phyloP scores from a whole-genome alignment of 2,113 vertebrate genomes.

The Athene noctua region DNA sequence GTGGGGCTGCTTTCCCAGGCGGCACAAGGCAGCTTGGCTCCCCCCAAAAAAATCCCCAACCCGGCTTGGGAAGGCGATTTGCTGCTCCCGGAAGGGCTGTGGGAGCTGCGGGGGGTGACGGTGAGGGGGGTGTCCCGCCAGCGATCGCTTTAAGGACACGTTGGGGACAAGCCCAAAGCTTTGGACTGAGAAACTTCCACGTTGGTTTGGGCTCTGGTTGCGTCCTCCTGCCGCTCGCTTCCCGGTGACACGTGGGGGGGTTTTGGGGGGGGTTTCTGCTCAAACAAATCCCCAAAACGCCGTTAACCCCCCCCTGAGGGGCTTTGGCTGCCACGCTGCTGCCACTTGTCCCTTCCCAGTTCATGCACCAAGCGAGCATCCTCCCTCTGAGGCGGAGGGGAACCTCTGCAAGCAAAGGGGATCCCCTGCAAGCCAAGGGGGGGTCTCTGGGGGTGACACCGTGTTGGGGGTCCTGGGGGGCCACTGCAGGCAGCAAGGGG shows the following conservation, averaged over 20 bases:
- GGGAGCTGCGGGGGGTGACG: accelerated
- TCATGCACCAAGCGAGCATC: accelerated
- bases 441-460: accelerated
- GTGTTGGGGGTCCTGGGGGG: background rate
- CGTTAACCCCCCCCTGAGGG: accelerated
- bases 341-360: background rate
- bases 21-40: background rate
- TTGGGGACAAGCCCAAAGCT: background rate
- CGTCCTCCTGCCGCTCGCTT: background rate
- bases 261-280: background rate
- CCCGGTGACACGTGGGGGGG: accelerated
- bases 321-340: accelerated
- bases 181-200: background rate
- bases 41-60: background rate
- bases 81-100: accelerated
- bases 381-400: background rate
- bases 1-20: background rate
- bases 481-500: background rate
- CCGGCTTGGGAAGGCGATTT: accelerated
- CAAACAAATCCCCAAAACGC: accelerated
- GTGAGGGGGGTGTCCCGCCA: background rate
- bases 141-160: background rate
- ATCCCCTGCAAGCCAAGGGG: accelerated
- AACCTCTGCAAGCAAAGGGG: background rate
- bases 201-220: background rate